Evolutionary conservation across 1,140 invertebrate genomes (phyloP), one percentile per base, ranked within the genome.

Genomic region (Anastrepha ludens): DNA sequence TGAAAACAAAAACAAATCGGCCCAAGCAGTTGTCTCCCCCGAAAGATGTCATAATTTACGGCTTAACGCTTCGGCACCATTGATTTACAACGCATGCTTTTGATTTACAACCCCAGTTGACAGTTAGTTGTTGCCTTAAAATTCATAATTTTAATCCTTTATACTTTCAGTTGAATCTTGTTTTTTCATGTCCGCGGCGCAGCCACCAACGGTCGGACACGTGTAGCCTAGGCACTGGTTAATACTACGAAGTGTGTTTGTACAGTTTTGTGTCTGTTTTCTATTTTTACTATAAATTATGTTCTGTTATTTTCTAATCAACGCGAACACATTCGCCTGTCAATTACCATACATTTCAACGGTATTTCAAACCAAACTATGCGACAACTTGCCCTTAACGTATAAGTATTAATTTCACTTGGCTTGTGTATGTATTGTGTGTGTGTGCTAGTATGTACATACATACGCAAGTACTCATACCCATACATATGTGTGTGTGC

Each of bases 331-430:
- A 81, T 81, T 81, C 74, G 74, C 74, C 20, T 81, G 74, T 81
- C 74, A 81, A 81, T 81, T 81, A 81, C 20, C 47, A 13, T 81
- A 81, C 74, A n/a, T 81, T 81, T 81, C 74, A 50, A 81, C 74
- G 74, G 74, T 50, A 81, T 55, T 55, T 81, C 74, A 55, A 17
- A 81, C 41, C 55, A 81, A 55, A 81, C 44, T 81, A 55, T 58
- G 50, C 20, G n/a, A 81, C 74, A 20, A 55, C 20, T 58, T 47
- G 74, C 74, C 50, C 74, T 81, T 67, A 67, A 67, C 13, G 17
- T 55, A n/a, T 62, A 62, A 13, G 67, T 47, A 74, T 44, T 44
- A 74, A 74, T 47, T 47, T 74, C 67, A 74, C 41, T 74, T 47
- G 41, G 39, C 41, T 39, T 74, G 29, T 8, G 15, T 47, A 41